Evolutionary conservation across 2,113 vertebrate genomes (phyloP).

Genomic region (Brienomyrus longianalis): DNA sequence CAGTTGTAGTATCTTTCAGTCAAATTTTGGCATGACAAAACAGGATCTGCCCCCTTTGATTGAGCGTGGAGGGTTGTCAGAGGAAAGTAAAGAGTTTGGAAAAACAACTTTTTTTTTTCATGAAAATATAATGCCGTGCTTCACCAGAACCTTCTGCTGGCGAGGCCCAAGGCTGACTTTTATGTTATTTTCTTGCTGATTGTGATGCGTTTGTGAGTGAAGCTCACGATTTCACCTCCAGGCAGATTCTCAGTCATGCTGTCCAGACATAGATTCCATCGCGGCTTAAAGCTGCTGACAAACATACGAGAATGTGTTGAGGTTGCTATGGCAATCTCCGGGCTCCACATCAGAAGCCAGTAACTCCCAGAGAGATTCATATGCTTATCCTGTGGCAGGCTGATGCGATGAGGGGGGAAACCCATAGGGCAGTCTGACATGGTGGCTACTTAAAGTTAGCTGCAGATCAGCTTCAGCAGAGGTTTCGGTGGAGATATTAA

Average conservation of each 20-base stretch:
- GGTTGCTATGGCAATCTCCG: constrained; percentile 2
- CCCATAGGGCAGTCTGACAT: neutral
- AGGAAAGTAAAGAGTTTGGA: neutral
- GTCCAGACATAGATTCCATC: constrained; percentile 2
- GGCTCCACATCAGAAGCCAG: neutral
- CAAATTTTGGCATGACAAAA: neutral
- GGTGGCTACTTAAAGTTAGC: neutral
- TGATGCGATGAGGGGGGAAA: neutral
- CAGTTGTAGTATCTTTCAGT: neutral
- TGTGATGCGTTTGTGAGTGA: neutral
- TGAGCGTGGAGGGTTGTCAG: neutral
- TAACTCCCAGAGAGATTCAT: neutral
- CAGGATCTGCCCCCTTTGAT: neutral
- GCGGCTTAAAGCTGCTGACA: neutral
- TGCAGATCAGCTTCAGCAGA: neutral
- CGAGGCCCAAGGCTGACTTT: neutral
- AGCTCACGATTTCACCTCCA: constrained; percentile 6
- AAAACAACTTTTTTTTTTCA: neutral
- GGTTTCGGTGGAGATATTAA: neutral
- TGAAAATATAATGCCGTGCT: neutral
- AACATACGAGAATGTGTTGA: neutral
- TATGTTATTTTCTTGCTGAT: neutral
- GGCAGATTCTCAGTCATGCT: neutral
- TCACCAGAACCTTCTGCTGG: neutral
- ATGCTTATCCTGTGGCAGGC: neutral